Evolutionary conservation across 2,113 vertebrate species (phyloP), one percentile per base, ranked within the genome.

Genomic region (Bubo scandiacus): DNA sequence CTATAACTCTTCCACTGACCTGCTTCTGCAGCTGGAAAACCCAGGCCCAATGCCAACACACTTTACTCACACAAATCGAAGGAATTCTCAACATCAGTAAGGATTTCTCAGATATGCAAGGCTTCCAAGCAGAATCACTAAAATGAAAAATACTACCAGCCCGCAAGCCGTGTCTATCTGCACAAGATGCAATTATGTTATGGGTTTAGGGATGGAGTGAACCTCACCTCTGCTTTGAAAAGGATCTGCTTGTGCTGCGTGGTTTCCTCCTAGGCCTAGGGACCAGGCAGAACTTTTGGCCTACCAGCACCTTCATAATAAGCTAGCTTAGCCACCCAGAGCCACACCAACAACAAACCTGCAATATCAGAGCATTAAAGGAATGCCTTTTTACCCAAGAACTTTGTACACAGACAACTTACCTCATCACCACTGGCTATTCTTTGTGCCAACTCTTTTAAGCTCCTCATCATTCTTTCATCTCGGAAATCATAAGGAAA

Each of bases 401-500:
- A 40, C 19, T 73, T 43, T 45, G 26, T 77, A 55, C 23, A 34
- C 34, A 83, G 63, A 30, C 29, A 88, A 94, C 98, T 96, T 77
- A 99, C 99, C 98, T 99, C 99, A 67, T 99, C 99, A 7, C 98
- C 98, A 18, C 94, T 98, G 95, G 98, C 96, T 81, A 99, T 98
- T 47, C 98, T 98, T 77, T 99, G 99, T 23, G 98, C 98, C 86
- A 99, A 83, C 47, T 99, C 98, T 96, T 99, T 99, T 67, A 99
- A 97, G 92, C 99, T 99, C 68, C 98, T 98, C 99, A 99, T 99
- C 98, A 99, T 99, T 86, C 99, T 97, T 97, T 99, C 99, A 70
- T 99, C 99, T 86, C 99, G 97, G 95, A 99, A 99, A 97, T 99
- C 99, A 3, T 99, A 99, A 1, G 99, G 99, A 96, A 99, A 99